Evolutionary conservation across 2,888 invertebrate genomes (phyloP).

Genomic region (Chalcis sispes): DNA sequence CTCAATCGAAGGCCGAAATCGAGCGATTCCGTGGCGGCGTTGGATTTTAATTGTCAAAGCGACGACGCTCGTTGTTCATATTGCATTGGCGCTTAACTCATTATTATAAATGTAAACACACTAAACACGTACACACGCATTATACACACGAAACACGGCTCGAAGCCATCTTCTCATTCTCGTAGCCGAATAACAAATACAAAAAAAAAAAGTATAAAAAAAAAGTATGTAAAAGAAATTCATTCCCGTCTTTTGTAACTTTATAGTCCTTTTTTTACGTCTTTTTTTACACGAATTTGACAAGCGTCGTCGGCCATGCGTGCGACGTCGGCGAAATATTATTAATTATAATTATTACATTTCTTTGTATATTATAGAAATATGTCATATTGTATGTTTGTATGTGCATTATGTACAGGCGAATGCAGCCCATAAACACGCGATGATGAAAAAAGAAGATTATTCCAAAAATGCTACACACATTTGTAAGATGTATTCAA

Average conservation of each 20-base stretch:
- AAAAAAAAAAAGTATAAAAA: constrained; percentile 56
- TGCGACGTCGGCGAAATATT: constrained; percentile 58
- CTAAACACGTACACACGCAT: constrained; percentile 18
- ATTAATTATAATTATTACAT: constrained; percentile 60
- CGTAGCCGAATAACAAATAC: constrained; percentile 55
- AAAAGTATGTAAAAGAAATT: constrained; percentile 58
- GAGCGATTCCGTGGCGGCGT: constrained; percentile 37
- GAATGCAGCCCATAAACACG: constrained; percentile 59
- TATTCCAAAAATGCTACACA: constrained; percentile 54
- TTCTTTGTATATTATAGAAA: constrained; percentile 70
- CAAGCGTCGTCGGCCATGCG: constrained; percentile 59
- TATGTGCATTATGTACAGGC: constrained; percentile 68
- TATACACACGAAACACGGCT: constrained; percentile 29
- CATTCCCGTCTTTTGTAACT: constrained; percentile 59
- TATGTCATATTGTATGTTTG: constrained; percentile 66
- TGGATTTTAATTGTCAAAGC: constrained; percentile 55
- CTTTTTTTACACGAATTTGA: constrained; percentile 59
- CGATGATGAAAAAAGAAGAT: constrained; percentile 50
- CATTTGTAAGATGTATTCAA: constrained; percentile 57
- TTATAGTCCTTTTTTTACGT: constrained; percentile 57
- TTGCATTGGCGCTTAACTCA: constrained; percentile 57
- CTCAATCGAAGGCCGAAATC: constrained; percentile 9
- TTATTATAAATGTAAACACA: constrained; percentile 56
- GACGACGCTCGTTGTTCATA: constrained; percentile 57
- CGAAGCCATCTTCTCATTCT: constrained; percentile 53